Evolutionary conservation across 2,113 vertebrate genomes (phyloP).

Genomic region (Hepsetus odoe): DNA sequence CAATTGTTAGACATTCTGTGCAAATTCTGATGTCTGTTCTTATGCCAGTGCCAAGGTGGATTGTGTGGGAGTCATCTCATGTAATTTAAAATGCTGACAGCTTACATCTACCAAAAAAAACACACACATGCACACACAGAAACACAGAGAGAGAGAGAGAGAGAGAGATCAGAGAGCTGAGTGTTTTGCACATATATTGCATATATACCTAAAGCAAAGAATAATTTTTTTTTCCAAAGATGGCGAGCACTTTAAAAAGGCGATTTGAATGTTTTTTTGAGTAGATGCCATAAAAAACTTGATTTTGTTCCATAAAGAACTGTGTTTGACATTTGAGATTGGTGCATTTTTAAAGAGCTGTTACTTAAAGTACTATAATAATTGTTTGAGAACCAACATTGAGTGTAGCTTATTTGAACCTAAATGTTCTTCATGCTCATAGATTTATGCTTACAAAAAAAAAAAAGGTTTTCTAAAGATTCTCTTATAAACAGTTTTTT

Average conservation of each 20-base stretch:
- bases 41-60: slow-evolving; percentile 10
- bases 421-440: too few species aligned
- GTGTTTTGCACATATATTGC: neutral
- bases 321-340: neutral
- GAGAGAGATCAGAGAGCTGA: neutral
- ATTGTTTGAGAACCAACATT: too few species aligned
- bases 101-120: slow-evolving; percentile 32
- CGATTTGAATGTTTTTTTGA: too few species aligned
- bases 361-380: too few species aligned
- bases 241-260: too few species aligned
- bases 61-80: slow-evolving; percentile 17
- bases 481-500: too few species aligned
- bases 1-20: neutral
- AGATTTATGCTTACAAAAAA: too few species aligned
- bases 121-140: neutral
- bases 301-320: neutral
- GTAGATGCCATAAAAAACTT: neutral
- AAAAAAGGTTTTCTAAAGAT: too few species aligned
- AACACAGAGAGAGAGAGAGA: neutral
- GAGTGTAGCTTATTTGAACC: too few species aligned
- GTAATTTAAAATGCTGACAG: slow-evolving; percentile 47
- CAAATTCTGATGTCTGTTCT: neutral
- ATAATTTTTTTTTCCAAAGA: neutral
- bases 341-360: too few species aligned
- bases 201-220: neutral